Conservation (phyloP, 2,888 invertebrate genomes). For the Myathropa florea region DNA sequence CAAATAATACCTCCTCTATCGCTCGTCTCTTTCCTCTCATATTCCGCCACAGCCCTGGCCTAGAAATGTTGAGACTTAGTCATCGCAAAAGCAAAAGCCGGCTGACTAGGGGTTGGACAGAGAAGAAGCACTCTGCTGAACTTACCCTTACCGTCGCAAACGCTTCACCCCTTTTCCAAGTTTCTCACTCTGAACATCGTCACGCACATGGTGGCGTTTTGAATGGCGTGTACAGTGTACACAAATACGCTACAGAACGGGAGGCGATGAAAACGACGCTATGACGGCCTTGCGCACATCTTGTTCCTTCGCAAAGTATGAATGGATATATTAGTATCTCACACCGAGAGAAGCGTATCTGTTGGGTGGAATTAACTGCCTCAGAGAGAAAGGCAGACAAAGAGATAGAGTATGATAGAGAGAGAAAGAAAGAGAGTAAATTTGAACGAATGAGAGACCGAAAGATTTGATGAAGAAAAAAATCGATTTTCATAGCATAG, state of each 20-base stretch:
- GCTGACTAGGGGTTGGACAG: neutral
- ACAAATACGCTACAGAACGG: neutral
- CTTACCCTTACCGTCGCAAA: neutral
- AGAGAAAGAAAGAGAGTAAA: neutral
- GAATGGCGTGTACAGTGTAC: constrained; percentile 19
- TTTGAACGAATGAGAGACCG: neutral
- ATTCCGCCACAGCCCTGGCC: neutral
- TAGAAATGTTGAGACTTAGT: neutral
- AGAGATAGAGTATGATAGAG: neutral
- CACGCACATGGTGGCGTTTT: constrained; percentile 37
- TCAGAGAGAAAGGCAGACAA: constrained; percentile 1
- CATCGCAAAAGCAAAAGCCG: neutral
- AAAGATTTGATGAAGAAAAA: constrained; percentile 23
- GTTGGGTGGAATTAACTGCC: neutral
- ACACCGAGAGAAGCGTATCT: constrained; percentile 8
- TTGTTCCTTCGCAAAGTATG: constrained; percentile 29
- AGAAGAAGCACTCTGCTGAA: neutral
- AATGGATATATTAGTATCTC: constrained; percentile 52
- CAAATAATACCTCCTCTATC: neutral
- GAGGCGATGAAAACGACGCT: constrained; percentile 12
- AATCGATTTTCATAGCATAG: constrained; percentile 64
- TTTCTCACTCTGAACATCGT: neutral
- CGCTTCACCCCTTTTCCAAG: neutral
- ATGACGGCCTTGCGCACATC: constrained; percentile 43
- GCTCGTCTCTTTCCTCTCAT: neutral